Evolutionary conservation across 2,888 invertebrate species (phyloP).

Genomic region (Caenorhabditis becei): DNA sequence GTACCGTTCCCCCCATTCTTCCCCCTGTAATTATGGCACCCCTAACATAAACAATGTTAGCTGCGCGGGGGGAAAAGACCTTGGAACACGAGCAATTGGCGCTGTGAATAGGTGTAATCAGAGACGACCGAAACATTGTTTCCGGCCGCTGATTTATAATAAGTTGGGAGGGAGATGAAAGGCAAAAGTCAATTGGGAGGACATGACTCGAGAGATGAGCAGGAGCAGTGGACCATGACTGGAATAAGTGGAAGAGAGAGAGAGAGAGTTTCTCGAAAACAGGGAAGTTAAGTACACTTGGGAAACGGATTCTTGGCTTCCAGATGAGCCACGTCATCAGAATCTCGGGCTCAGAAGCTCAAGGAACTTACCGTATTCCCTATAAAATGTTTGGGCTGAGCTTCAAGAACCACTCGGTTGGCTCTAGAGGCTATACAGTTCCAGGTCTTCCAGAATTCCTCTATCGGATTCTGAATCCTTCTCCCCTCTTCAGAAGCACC

Average conservation of each 20-base stretch:
- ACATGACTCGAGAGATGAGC: not conserved
- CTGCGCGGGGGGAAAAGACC: not conserved
- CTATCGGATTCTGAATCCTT: not conserved
- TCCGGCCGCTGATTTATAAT: constrained; percentile 37
- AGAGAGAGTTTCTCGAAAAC: too few relatives aligned
- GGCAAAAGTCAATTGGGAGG: too few relatives aligned
- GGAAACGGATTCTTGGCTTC: too few relatives aligned
- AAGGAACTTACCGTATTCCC: too few relatives aligned
- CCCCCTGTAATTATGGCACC: constrained; percentile 2
- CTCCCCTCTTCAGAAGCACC: not conserved
- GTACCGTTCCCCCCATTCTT: not conserved
- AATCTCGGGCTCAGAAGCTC: too few relatives aligned
- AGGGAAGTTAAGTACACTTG: too few relatives aligned
- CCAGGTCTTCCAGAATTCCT: too few relatives aligned
- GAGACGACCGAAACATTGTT: constrained; percentile 4
- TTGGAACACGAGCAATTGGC: constrained; percentile 8
- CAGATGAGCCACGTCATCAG: too few relatives aligned
- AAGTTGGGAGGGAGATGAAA: constrained; percentile 18
- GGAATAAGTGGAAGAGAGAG: not conserved
- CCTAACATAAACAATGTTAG: constrained; percentile 16
- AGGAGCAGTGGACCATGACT: not conserved
- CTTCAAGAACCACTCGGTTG: too few relatives aligned
- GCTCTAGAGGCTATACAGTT: too few relatives aligned
- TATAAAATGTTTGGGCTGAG: too few relatives aligned
- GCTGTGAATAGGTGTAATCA: constrained; percentile 32